Evolutionary conservation across 2,888 invertebrate genomes (phyloP).

Genomic region (Elmis aenea): DNA sequence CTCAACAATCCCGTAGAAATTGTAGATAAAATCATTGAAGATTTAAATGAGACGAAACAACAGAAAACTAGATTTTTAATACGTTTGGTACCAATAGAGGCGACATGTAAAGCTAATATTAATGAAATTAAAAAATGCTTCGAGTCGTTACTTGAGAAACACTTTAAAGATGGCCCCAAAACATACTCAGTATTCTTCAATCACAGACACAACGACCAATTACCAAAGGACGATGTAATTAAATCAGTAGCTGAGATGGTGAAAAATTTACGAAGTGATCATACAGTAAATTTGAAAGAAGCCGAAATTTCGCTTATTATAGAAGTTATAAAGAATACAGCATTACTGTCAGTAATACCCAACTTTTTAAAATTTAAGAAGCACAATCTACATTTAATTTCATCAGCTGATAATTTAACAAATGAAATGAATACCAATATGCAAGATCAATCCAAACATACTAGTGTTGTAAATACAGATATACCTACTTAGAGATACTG

Average conservation of each 20-base stretch:
- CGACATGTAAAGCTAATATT: constrained; percentile 73
- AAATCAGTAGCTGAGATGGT: constrained; percentile 69
- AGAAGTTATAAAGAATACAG: constrained; percentile 76
- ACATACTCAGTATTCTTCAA: constrained; percentile 75
- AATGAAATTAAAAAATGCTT: constrained; percentile 54
- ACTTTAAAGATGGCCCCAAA: constrained; percentile 66
- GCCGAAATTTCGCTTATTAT: constrained; percentile 75
- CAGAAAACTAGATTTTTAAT: constrained; percentile 73
- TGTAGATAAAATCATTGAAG: constrained; percentile 65
- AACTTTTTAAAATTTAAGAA: constrained; percentile 75
- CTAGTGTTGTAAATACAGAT: too few species aligned
- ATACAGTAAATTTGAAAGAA: constrained; percentile 73
- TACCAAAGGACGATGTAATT: constrained; percentile 68
- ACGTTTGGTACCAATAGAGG: constrained; percentile 75
- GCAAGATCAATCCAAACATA: too few species aligned
- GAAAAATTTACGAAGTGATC: constrained; percentile 60
- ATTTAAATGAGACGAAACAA: constrained; percentile 61
- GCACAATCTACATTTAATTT: constrained; percentile 63
- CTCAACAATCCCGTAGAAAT: constrained; percentile 70
- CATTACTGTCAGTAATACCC: constrained; percentile 74
- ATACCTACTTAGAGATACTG: too few species aligned
- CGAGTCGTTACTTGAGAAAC: constrained; percentile 63
- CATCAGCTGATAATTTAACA: not conserved
- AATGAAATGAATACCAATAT: too few species aligned
- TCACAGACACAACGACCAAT: constrained; percentile 69